A percentile compares a stretch with the other conserved stretches of the same genome.
Conservation (phyloP, 2,113 vertebrate species). For the Notechis scutatus region DNA sequence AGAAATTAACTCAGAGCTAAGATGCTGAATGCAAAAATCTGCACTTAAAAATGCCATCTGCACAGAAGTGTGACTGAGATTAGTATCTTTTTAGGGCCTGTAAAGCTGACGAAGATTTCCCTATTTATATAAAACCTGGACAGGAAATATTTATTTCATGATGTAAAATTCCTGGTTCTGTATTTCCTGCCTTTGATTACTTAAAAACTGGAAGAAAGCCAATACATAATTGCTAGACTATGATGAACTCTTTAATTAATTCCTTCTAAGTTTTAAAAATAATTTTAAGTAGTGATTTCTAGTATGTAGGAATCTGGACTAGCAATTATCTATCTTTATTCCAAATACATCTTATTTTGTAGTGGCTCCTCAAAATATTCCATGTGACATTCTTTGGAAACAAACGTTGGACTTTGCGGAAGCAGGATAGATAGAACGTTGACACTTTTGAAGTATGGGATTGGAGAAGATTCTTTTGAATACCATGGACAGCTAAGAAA, state of each 20-base stretch:
- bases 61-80: neutral
- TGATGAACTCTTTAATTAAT: neutral
- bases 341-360: neutral
- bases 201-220: neutral
- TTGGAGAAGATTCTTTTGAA: neutral
- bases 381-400: neutral
- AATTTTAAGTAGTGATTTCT: neutral
- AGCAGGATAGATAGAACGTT: neutral
- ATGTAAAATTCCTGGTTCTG: neutral
- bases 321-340: neutral
- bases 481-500: neutral
- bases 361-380: constrained; percentile 25
- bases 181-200: neutral
- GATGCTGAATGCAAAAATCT: neutral
- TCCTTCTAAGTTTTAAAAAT: neutral
- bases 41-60: neutral
- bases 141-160: neutral
- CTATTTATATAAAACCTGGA: neutral
- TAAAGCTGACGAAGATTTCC: neutral
- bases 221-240: neutral
- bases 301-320: neutral
- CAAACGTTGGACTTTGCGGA: neutral
- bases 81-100: neutral
- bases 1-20: neutral
- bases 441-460: neutral